Evolutionary conservation across 1,140 invertebrate species (phyloP).

Genomic region (Drosophila ohnishii): DNA sequence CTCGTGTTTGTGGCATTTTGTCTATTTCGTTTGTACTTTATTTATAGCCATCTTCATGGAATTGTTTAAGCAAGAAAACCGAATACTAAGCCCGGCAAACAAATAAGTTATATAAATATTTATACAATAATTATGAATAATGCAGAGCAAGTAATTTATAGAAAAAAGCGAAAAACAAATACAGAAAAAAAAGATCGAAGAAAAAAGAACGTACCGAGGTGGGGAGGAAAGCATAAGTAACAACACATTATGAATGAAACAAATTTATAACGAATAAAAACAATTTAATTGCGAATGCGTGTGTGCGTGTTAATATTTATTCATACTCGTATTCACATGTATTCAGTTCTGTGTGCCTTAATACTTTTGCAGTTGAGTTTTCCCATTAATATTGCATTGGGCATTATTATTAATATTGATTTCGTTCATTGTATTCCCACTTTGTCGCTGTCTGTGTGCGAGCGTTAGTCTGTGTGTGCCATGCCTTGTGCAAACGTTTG

Average conservation of each 20-base stretch:
- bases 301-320: constrained; percentile 62
- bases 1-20: constrained; percentile 59
- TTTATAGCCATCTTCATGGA: constrained; percentile 47
- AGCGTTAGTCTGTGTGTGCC: constrained; percentile 37
- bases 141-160: constrained; percentile 78
- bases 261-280: constrained; percentile 65
- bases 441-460: constrained; percentile 48
- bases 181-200: constrained; percentile 17
- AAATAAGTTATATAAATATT: constrained; percentile 70
- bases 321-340: constrained; percentile 54
- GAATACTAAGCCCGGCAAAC: constrained; percentile 46
- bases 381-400: constrained; percentile 78
- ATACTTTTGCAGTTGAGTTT: constrained; percentile 70
- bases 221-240: constrained; percentile 56
- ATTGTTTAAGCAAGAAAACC: constrained; percentile 53
- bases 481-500: constrained; percentile 74
- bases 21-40: constrained; percentile 39
- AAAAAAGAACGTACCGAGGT: constrained; percentile 29
- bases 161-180: constrained; percentile 34
- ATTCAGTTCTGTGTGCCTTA: constrained; percentile 56
- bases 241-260: constrained; percentile 55
- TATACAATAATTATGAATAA: constrained; percentile 76
- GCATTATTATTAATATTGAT: constrained; percentile 76
- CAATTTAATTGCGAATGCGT: constrained; percentile 66
- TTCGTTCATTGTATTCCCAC: constrained; percentile 70